Conservation (phyloP, 2,797 vertebrate genomes). For the Aeoliscus strigatus region DNA sequence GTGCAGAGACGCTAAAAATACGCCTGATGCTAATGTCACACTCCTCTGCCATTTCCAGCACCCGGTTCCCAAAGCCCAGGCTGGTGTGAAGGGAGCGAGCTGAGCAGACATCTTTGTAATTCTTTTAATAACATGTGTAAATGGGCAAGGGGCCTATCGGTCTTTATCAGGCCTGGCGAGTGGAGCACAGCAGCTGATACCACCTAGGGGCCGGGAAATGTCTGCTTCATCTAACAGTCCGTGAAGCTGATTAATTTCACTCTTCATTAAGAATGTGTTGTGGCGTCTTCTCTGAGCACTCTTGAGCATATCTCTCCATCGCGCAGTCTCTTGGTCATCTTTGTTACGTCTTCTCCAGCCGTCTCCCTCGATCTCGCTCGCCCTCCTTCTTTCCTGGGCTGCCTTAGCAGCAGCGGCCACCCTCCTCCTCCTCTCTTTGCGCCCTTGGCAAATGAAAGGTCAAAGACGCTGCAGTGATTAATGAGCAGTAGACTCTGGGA, state of each 20-base stretch:
- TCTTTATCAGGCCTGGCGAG: conserved; percentile 70
- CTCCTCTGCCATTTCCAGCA: conserved; percentile 60
- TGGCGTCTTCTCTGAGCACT: conserved; percentile 67
- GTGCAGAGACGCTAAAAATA: conserved; percentile 72
- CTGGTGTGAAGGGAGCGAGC: conserved; percentile 56
- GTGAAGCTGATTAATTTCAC: conserved; percentile 82
- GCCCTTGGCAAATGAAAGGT: conserved; percentile 88
- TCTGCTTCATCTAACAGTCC: conserved; percentile 74
- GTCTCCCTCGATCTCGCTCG: conserved; percentile 11
- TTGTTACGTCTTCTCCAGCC: conserved; percentile 21
- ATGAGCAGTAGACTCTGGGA: conserved; percentile 81
- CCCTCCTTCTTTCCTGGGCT: conserved; percentile 55
- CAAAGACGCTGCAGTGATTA: conserved; percentile 84
- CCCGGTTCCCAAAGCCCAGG: conserved; percentile 55
- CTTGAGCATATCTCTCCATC: conserved; percentile 46
- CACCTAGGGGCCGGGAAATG: conserved; percentile 73
- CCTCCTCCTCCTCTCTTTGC: conserved; percentile 61
- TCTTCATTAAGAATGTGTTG: conserved; percentile 77
- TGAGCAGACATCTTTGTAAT: conserved; percentile 68
- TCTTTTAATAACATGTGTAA: conserved; percentile 77
- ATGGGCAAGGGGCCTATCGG: conserved; percentile 71
- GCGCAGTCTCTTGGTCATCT: conserved; percentile 31
- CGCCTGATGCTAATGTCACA: conserved; percentile 63
- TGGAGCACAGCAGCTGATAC: conserved; percentile 67
- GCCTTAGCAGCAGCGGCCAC: conserved; percentile 38